Percentiles rank a stretch among this genome's conserved stretches.
Conservation (phyloP, 2,888 invertebrate species). For the Smittia sp. region DNA sequence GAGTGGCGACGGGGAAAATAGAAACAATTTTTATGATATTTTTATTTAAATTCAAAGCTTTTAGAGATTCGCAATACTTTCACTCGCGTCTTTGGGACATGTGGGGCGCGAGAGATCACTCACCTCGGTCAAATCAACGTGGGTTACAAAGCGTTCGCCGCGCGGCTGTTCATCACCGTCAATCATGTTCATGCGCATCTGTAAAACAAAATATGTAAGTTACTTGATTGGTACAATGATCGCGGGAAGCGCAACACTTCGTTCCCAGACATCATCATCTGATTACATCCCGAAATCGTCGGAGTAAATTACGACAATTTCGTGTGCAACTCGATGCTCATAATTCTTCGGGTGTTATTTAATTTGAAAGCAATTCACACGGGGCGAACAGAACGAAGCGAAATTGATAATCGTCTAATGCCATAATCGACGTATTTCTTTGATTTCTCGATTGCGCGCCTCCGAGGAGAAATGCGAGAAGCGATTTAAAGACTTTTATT, state of each 20-base stretch:
- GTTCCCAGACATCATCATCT: constrained; percentile 6
- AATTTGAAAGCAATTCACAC: constrained; percentile 32
- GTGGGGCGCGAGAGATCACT: background rate
- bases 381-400: constrained; percentile 8
- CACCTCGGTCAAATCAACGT: constrained; percentile 30
- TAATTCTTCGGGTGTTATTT: constrained; percentile 32
- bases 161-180: constrained; percentile 15
- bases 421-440: constrained; percentile 11
- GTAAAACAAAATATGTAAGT: background rate
- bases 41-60: background rate
- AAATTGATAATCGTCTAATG: constrained; percentile 27
- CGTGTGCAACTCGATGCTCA: constrained; percentile 28
- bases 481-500: background rate
- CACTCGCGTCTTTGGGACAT: constrained; percentile 16
- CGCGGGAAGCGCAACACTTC: background rate
- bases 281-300: constrained; percentile 9
- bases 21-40: background rate
- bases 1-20: constrained; percentile 1
- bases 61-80: constrained; percentile 23
- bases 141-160: constrained; percentile 39
- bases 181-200: constrained; percentile 29
- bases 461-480: constrained; percentile 1
- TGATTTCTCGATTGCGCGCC: background rate
- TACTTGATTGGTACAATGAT: background rate
- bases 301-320: constrained; percentile 15